These are phyloP conservation scores for Leptopilina clavipes DNA, from an alignment of 1,140 invertebrate species.

Conservation along the genomic window DNA sequence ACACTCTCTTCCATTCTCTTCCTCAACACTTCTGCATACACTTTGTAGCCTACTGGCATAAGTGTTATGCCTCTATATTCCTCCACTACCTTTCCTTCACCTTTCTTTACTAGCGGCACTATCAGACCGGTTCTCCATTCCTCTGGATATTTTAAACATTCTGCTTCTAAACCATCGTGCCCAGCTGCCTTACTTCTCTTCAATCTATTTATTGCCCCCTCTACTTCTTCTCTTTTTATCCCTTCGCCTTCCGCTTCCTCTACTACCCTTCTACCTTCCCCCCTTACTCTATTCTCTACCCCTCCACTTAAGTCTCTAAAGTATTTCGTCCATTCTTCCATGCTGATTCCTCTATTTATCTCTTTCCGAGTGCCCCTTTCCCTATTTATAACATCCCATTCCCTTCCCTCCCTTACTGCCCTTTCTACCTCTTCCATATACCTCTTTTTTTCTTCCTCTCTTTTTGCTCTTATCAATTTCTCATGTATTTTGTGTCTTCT, in stretches of 20 bases:
- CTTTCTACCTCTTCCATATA: too few species aligned
- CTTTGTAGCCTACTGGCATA: constrained; percentile 21
- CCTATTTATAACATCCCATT: constrained; percentile 36
- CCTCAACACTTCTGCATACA: constrained; percentile 33
- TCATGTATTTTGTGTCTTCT: too few species aligned
- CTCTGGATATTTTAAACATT: not conserved
- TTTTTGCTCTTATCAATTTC: too few species aligned
- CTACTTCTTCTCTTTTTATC: not conserved
- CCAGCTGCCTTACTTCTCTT: not conserved
- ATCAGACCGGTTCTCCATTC: not conserved
- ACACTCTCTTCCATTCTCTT: constrained; percentile 34
- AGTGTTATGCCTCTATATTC: not conserved
- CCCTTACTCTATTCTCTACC: not conserved
- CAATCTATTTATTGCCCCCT: too few species aligned
- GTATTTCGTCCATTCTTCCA: constrained; percentile 31
- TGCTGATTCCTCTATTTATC: constrained; percentile 29
- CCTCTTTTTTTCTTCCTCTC: too few species aligned
- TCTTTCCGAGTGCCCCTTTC: constrained; percentile 30
- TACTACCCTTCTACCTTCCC: constrained; percentile 3
- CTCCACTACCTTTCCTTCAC: not conserved
- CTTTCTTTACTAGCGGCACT: not conserved
- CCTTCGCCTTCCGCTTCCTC: not conserved
- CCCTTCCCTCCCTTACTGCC: constrained; percentile 16
- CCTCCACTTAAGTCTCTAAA: constrained; percentile 31
- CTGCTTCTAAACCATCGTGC: too few species aligned